These are phyloP conservation scores for Pogonus chalceus DNA, from an alignment of 1,140 invertebrate species.

Conservation along the genomic window DNA sequence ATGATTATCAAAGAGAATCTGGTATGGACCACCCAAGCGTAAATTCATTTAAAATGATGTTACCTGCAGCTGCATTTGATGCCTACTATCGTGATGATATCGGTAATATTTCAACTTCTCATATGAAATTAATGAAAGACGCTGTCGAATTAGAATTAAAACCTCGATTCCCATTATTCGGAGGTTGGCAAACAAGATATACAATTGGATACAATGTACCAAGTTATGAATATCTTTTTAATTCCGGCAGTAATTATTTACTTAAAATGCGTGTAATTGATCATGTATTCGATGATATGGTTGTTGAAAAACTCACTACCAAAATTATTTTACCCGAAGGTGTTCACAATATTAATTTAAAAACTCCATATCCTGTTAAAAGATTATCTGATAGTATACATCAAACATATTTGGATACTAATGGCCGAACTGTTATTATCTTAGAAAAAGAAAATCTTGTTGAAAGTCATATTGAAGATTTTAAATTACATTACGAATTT, in stretches of 20 bases:
- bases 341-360: conserved; percentile 67
- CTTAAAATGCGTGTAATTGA: conserved; percentile 90
- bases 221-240: conserved; percentile 87
- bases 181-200: conserved; percentile 98
- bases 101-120: conserved; percentile 98
- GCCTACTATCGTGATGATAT: conserved; percentile 66
- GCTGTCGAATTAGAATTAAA: conserved; percentile 91
- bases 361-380: conserved; percentile 72
- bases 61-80: conserved; percentile 66
- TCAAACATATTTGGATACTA: conserved; percentile 92
- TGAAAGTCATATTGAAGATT: conserved; percentile 93
- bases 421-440: conserved; percentile 81
- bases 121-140: conserved; percentile 77
- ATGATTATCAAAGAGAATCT: conserved; percentile 89
- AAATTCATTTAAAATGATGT: conserved; percentile 82
- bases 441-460: conserved; percentile 83
- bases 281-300: conserved; percentile 95
- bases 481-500: conserved; percentile 80
- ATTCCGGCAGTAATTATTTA: conserved; percentile 55
- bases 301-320: conserved; percentile 82
- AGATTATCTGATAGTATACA: conserved; percentile 66
- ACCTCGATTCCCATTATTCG: conserved; percentile 95
- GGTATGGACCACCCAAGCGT: conserved; percentile 76
- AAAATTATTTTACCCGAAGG: conserved; percentile 95
- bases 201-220: conserved; percentile 95